Evolutionary conservation across 2,797 vertebrate genomes (phyloP).

Genomic region (Squalus acanthias): DNA sequence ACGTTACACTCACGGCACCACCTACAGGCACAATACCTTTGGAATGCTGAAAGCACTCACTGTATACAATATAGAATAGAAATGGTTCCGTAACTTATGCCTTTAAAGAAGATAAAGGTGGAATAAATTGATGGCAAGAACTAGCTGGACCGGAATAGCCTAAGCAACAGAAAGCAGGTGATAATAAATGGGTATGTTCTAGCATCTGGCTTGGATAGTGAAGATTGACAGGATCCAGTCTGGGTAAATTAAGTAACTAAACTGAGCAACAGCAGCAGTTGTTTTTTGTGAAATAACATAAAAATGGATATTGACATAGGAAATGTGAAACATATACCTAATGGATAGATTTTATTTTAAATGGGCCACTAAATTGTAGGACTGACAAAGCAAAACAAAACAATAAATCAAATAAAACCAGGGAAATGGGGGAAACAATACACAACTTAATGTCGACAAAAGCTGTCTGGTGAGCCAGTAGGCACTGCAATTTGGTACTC

Average conservation of each 20-base stretch:
- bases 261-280: background rate
- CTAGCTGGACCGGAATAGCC: background rate
- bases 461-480: background rate
- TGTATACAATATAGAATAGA: background rate
- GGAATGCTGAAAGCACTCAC: background rate
- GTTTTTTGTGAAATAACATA: background rate
- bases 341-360: background rate
- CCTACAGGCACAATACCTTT: background rate
- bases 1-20: background rate
- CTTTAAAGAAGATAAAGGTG: background rate
- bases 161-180: background rate
- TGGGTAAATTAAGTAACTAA: background rate
- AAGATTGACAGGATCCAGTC: background rate
- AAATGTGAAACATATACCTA: background rate
- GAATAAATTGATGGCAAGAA: background rate
- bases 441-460: background rate
- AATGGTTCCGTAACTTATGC: background rate
- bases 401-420: background rate
- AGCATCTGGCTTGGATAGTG: background rate
- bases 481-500: no score
- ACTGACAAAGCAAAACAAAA: background rate
- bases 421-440: background rate
- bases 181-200: background rate
- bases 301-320: background rate
- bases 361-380: background rate